Evolutionary conservation across 2,113 vertebrate genomes (phyloP).

Genomic region (Chinchilla lanigera): DNA sequence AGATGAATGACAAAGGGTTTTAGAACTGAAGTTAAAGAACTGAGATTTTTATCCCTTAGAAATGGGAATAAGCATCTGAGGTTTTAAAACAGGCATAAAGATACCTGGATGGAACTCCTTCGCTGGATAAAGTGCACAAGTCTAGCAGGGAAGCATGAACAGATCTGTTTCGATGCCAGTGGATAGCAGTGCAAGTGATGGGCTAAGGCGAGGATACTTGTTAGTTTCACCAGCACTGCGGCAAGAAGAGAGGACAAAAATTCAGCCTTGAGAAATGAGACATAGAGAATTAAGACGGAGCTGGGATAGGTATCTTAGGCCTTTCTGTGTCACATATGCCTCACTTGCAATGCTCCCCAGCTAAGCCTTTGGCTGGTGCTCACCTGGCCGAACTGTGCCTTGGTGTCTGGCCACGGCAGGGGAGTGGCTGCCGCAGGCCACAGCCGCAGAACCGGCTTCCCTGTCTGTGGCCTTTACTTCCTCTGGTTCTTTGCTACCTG

Average conservation of each 20-base stretch:
- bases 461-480: background rate
- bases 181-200: background rate
- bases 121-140: background rate
- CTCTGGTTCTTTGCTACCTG: background rate
- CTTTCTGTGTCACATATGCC: background rate
- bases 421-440: background rate
- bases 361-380: background rate
- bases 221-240: background rate
- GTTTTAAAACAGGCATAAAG: background rate
- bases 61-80: background rate
- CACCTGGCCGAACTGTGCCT: background rate
- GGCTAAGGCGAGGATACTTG: background rate
- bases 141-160: background rate
- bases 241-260: background rate
- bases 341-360: background rate
- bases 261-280: background rate
- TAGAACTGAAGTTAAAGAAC: background rate
- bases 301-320: background rate
- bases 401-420: background rate
- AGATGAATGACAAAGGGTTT: background rate
- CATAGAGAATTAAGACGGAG: background rate
- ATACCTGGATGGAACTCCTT: background rate
- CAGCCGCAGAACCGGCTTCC: background rate
- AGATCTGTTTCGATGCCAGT: background rate
- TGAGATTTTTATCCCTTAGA: background rate